phyloP scores from a whole-genome alignment of 2,113 vertebrate genomes.

The Colaptes auratus region DNA sequence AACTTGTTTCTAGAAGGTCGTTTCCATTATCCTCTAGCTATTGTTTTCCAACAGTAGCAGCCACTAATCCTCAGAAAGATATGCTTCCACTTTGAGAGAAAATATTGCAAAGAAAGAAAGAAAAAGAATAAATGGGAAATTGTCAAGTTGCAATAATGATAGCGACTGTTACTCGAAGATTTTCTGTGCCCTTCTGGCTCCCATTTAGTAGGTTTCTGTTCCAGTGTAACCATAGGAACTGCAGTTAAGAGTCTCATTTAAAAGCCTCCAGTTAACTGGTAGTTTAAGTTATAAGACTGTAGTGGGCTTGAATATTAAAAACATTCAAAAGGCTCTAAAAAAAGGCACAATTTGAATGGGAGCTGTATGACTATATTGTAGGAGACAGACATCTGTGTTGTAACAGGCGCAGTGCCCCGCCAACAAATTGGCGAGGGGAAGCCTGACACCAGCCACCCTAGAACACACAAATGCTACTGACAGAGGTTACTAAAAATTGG shows the following conservation, averaged over 20 bases:
- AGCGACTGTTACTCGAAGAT: background rate
- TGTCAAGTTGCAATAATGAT: conserved; percentile 8
- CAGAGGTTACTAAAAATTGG: background rate
- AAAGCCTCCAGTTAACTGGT: conserved; percentile 43
- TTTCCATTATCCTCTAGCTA: background rate
- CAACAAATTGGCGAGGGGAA: conserved; percentile 11
- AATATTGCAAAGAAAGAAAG: background rate
- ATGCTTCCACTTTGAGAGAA: background rate
- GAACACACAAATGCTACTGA: conserved; percentile 5
- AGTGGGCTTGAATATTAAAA: conserved; percentile 53
- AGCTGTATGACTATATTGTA: background rate
- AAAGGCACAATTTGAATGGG: background rate
- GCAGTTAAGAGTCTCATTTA: conserved; percentile 41
- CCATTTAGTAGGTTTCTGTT: conserved; percentile 36
- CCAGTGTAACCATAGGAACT: conserved; percentile 70
- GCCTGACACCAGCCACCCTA: background rate
- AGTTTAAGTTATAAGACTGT: conserved; percentile 51
- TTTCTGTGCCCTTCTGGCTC: conserved; percentile 14
- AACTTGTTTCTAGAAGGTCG: background rate
- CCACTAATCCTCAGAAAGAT: background rate
- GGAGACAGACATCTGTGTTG: conserved; percentile 29
- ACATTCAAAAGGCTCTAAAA: background rate
- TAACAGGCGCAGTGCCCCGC: background rate
- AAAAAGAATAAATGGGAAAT: conserved; percentile 26
- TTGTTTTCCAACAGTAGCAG: background rate